phyloP scores from a whole-genome alignment of 2,888 invertebrate genomes.

The Caenorhabditis sp. region DNA sequence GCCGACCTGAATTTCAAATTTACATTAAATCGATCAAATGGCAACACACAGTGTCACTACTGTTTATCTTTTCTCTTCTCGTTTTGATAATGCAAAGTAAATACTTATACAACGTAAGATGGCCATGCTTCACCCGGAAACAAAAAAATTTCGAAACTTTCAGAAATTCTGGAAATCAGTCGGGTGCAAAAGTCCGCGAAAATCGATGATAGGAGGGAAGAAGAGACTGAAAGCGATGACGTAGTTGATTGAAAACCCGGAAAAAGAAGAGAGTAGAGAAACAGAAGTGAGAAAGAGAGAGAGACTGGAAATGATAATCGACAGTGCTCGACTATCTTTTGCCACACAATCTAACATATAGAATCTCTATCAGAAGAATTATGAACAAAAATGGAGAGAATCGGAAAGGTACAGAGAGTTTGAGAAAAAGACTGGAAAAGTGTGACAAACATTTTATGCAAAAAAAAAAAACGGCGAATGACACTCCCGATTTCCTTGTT shows the following conservation, averaged over 20 bases:
- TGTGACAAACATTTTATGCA: constrained; percentile 31
- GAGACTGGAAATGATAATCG: constrained; percentile 25
- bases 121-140: constrained; percentile 18
- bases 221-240: constrained; percentile 50
- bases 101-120: not conserved
- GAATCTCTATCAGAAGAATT: constrained; percentile 12
- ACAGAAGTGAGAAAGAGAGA: constrained; percentile 12
- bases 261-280: constrained; percentile 22
- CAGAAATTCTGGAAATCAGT: constrained; percentile 16
- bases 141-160: constrained; percentile 15
- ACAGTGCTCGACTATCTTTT: constrained; percentile 10
- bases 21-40: not conserved
- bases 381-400: constrained; percentile 9
- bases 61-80: constrained; percentile 19
- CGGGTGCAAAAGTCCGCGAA: constrained; percentile 46
- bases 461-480: constrained; percentile 1
- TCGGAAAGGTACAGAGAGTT: not conserved
- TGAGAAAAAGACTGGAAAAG: not conserved
- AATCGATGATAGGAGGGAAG: constrained; percentile 35
- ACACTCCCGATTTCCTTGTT: constrained; percentile 11
- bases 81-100: constrained; percentile 15
- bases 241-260: constrained; percentile 47
- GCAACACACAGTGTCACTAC: constrained; percentile 23
- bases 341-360: constrained; percentile 24
- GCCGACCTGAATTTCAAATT: not conserved